Percentiles rank a stretch among this genome's conserved stretches.
These are phyloP conservation scores for Microcebus murinus DNA, from an alignment of 2,113 vertebrate species.

Conservation along the genomic window DNA sequence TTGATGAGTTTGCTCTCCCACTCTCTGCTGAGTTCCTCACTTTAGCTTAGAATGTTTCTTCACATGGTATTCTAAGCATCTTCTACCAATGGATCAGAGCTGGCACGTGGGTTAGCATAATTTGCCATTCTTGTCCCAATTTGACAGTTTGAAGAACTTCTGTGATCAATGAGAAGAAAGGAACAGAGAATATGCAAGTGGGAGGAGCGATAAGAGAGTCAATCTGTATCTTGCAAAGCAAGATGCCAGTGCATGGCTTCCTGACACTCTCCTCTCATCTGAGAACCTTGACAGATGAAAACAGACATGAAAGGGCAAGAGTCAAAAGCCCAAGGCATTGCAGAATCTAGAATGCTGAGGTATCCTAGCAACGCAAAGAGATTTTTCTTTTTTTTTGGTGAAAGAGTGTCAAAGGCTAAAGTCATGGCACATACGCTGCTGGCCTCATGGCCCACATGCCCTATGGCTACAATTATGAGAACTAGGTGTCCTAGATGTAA, in stretches of 20 bases:
- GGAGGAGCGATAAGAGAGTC: neutral
- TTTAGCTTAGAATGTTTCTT: neutral
- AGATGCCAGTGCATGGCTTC: neutral
- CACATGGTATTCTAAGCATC: neutral
- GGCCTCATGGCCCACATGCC: neutral
- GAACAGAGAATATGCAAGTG: neutral
- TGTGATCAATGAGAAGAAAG: neutral
- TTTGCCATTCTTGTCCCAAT: neutral
- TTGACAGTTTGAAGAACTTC: neutral
- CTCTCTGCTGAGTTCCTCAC: neutral
- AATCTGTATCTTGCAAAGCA: neutral
- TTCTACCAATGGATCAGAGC: neutral
- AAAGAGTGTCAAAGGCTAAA: conserved; percentile 5
- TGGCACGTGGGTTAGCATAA: neutral
- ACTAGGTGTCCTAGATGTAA: neutral
- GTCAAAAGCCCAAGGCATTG: neutral
- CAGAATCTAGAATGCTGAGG: neutral
- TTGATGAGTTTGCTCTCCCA: neutral
- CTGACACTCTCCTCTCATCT: neutral
- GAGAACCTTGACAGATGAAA: neutral
- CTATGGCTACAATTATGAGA: neutral
- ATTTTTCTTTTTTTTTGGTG: neutral
- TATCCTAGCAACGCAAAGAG: conserved; percentile 8
- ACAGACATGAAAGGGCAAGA: neutral
- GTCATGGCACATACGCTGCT: neutral